phyloP scores from a whole-genome alignment of 2,797 vertebrate genomes.

The Gastrophryne carolinensis region DNA sequence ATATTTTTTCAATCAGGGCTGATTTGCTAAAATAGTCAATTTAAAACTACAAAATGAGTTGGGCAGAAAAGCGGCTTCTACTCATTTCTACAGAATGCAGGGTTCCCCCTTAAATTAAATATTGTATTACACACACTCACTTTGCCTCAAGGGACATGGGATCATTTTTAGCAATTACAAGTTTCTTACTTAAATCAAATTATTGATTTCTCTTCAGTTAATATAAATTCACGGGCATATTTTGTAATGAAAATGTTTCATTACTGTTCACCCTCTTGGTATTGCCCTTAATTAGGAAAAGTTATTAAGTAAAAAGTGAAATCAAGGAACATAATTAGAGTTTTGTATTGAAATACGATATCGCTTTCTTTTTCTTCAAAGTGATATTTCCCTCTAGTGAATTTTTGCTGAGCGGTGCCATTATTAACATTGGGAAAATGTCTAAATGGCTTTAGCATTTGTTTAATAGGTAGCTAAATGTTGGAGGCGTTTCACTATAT shows the following conservation, averaged over 20 bases:
- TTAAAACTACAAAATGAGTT: too few species aligned
- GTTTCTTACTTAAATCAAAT: constrained; percentile 39
- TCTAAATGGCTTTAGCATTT: neutral
- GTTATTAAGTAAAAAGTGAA: constrained; percentile 31
- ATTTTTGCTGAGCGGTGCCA: neutral
- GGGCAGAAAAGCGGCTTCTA: too few species aligned
- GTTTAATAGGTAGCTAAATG: neutral
- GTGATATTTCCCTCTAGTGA: neutral
- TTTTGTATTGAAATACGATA: constrained; percentile 35
- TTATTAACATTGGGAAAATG: neutral
- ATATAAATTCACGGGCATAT: constrained; percentile 46
- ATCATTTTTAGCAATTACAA: constrained; percentile 38
- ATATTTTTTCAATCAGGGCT: too few species aligned
- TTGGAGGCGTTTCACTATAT: too few species aligned
- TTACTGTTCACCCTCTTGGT: constrained; percentile 39
- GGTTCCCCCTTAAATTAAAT: neutral
- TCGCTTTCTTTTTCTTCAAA: neutral
- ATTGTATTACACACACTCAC: neutral
- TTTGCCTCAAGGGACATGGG: constrained; percentile 8
- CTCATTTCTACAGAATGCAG: too few species aligned
- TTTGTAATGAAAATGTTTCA: constrained; percentile 41
- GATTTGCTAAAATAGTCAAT: too few species aligned
- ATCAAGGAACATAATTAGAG: constrained; percentile 42
- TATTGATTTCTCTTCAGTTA: constrained; percentile 49
- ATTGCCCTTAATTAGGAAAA: constrained; percentile 46